A percentile compares a stretch with the other conserved stretches of the same genome.
Conservation (phyloP, 1,140 invertebrate genomes). For the Phenacoccus solenopsis region DNA sequence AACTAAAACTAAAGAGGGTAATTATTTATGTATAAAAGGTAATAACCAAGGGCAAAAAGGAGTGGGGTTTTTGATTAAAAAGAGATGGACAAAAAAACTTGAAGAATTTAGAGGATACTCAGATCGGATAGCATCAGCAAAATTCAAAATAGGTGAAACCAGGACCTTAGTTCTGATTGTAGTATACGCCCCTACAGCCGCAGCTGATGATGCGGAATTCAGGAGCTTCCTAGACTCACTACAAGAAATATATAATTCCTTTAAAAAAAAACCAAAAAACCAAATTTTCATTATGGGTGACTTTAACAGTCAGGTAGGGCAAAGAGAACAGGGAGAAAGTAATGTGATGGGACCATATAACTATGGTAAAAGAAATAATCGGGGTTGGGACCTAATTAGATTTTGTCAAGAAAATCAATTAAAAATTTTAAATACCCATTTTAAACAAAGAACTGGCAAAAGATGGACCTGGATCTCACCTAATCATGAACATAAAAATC, state of each 20-base stretch:
- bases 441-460: not conserved
- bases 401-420: slow-evolving; percentile 10
- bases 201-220: not conserved
- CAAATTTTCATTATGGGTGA: not conserved
- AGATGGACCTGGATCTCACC: slow-evolving; percentile 11
- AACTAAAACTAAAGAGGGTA: not conserved
- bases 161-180: not conserved
- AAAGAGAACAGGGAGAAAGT: not conserved
- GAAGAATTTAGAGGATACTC: not conserved
- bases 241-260: not conserved
- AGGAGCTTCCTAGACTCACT: not conserved
- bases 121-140: not conserved
- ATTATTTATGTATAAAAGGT: not conserved
- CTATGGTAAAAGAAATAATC: not conserved
- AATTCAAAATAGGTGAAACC: not conserved
- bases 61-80: not conserved
- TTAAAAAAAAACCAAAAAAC: not conserved
- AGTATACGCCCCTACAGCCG: not conserved
- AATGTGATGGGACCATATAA: not conserved
- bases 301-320: slow-evolving; percentile 10
- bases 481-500: not conserved
- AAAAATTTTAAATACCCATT: not conserved
- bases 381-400: not conserved
- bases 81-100: not conserved
- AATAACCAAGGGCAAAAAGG: not conserved